phyloP scores from a whole-genome alignment of 2,797 vertebrate genomes.

The Molothrus ater region DNA sequence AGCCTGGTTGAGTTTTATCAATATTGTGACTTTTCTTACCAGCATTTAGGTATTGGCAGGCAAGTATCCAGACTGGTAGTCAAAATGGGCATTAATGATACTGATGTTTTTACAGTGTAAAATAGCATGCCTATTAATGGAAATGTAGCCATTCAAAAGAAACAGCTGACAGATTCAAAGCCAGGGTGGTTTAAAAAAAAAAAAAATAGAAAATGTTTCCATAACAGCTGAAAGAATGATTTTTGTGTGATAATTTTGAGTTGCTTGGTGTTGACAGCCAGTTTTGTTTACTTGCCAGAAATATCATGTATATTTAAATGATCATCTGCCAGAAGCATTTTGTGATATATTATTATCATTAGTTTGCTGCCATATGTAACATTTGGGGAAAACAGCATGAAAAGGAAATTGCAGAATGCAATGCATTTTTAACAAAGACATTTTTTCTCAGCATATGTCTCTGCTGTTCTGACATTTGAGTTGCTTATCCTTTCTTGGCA shows the following conservation, averaged over 20 bases:
- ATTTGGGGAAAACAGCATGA: constrained; percentile 10
- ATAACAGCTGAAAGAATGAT: background rate
- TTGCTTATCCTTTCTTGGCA: constrained; percentile 8
- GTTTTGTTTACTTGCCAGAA: background rate
- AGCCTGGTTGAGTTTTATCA: background rate
- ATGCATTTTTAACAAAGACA: background rate
- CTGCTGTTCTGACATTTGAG: background rate
- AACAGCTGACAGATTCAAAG: background rate
- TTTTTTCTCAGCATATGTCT: background rate
- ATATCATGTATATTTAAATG: constrained; percentile 9
- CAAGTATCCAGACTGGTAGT: background rate
- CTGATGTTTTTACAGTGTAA: background rate
- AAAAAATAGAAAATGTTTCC: background rate
- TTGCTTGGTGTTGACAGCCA: background rate
- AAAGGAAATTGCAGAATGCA: constrained; percentile 31
- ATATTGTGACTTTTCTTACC: background rate
- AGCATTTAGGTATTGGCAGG: background rate
- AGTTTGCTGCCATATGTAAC: background rate
- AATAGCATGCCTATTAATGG: background rate
- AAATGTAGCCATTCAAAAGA: background rate
- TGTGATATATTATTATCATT: constrained; percentile 33
- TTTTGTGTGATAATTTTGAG: background rate
- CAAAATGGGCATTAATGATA: background rate
- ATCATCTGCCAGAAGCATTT: constrained; percentile 71
- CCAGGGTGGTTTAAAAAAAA: background rate